Evolutionary conservation across 2,113 vertebrate genomes (phyloP), one percentile per base, ranked within the genome.

Genomic region (Lampris incognitus): DNA sequence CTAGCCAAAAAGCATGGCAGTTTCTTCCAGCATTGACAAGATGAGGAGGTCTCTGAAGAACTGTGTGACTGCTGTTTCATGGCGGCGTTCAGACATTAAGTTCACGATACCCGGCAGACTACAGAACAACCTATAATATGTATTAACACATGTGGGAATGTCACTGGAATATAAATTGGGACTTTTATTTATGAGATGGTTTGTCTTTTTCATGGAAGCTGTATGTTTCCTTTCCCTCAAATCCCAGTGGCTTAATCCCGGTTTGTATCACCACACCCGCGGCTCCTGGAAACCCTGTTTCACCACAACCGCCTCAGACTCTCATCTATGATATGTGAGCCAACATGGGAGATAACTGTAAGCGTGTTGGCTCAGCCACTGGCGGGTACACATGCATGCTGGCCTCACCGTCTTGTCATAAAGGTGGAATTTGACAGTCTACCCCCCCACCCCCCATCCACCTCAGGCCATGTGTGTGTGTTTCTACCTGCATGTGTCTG

Each of bases 391-490:
- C 24, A 56, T 75, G 9, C 46, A 42, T 51, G 63, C 48, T 57
- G 37, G 59, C 72, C 74, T 59, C 66, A 5, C 57, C 63, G 9
- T 36, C 57, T 56, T 77, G 54, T 73, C 76, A 73, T 69, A 55
- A 0, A 70, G 78, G 72, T 72, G 79, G 61, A 64, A 78, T 81
- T 79, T 72, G 76, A 67, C 72, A 10, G 38, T 24, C 10, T 11
- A 3, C 70, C 41, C 65, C 6, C 59, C 72, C 52, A 77, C 66
- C 52, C 82, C 52, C 42, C 63, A 74, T 59, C 64, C 71, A 36
- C 55, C 13, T 42, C 52, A 58, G 40, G 51, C 5, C 65, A 67
- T 51, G 58, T 52, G 37, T 3, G 51, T 52, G 49, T 13, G 64
- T 66, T n/a, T 3, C 56, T 51, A 52, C 50, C 6, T 24, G 37